Evolutionary conservation across 2,797 vertebrate genomes (phyloP), one percentile per base, ranked within the genome.

Genomic region (Botia kubotai): DNA sequence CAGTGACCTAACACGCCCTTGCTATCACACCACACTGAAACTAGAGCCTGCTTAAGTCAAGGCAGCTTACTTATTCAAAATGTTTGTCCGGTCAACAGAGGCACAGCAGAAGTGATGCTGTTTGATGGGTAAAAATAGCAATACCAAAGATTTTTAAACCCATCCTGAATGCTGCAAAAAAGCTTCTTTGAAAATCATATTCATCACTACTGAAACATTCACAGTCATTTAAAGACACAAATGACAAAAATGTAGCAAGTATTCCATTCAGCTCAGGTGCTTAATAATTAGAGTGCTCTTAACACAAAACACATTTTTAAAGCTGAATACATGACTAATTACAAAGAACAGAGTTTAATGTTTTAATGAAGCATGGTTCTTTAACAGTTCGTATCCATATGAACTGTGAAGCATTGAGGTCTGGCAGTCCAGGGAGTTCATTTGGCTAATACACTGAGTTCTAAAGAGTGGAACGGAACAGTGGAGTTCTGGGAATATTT

Each of bases 401-500:
- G 50, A 73, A 83, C 75, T 74, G 65, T 73, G 79, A 77, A 82
- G 53, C 50, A 55, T 66, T 65, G 75, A 82, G 82, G 75, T 72
- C 77, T 68, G 87, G 75, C 43, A 26, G 55, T 74, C 43, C 55
- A 58, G 33, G 63, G 86, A 83, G 86, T 89, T 80, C 81, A 87
- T 87, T 89, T 80, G 79, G 83, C 87, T 85, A 87, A 89, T 89
- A 86, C 80, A 75, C 81, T 72, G 77, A 82, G 83, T 86, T 76
- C 82, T 80, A 72, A 82, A 87, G 82, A 88, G 81, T 46, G 55
- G 87, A 84, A 80, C 84, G 4, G 33, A 33, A 33, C 33, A 82
- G 86, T 80, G 82, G 72, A 85, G 88, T 76, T 81, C 74, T 63
- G 63, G 78, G 81, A 77, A 85, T 88, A 83, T 85, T 90, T 81